phyloP scores from a whole-genome alignment of 2,888 invertebrate species.

The Archaeoteleia sp. region DNA sequence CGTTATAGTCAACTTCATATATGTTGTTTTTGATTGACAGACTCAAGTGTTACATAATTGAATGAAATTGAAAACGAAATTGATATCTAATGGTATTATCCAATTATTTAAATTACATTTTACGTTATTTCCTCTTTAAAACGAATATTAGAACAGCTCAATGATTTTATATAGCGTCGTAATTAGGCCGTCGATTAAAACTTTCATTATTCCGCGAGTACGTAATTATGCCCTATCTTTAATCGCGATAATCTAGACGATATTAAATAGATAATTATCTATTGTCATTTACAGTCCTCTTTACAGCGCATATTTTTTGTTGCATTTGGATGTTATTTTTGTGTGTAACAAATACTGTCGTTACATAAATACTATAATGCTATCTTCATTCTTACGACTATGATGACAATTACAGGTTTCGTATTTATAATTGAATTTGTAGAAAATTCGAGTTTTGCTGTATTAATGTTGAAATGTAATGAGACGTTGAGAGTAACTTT shows the following conservation, averaged over 20 bases:
- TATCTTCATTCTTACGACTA: no score
- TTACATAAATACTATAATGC: no score
- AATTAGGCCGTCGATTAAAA: conserved; percentile 51
- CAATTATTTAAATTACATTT: conserved; percentile 41
- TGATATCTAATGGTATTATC: conserved; percentile 21
- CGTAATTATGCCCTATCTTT: conserved; percentile 49
- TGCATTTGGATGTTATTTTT: no score
- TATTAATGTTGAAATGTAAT: no score
- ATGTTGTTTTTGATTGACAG: no score
- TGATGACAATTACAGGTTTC: no score
- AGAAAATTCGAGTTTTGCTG: no score
- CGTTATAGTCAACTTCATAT: no score
- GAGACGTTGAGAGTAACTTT: no score
- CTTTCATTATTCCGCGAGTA: conserved; percentile 48
- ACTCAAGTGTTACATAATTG: conserved; percentile 23
- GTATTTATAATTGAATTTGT: no score
- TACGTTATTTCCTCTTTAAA: conserved; percentile 46
- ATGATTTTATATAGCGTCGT: conserved; percentile 46
- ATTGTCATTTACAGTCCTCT: conserved; percentile 36
- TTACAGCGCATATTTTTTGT: conserved; percentile 12
- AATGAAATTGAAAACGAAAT: conserved; percentile 24
- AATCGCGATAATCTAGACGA: conserved; percentile 45
- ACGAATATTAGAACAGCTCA: conserved; percentile 36
- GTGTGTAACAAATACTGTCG: no score
- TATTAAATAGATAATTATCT: conserved; percentile 47